Evolutionary conservation across 2,797 vertebrate species (phyloP).

Genomic region (Brachyalestes nurse): DNA sequence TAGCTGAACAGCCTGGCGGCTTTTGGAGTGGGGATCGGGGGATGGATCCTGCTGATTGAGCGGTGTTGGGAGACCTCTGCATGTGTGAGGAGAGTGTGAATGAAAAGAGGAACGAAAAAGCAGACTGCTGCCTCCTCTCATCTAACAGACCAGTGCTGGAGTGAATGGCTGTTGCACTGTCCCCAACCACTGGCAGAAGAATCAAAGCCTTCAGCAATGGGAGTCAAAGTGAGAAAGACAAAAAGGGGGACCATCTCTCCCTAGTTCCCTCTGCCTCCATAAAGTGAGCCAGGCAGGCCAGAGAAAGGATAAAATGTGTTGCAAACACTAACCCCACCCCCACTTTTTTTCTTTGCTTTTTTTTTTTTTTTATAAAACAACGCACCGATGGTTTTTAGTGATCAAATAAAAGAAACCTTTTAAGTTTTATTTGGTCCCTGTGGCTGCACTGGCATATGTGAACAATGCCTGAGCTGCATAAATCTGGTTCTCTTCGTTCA

Average conservation of each 20-base stretch:
- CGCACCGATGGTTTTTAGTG: slow-evolving; percentile 73
- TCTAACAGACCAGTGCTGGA: slow-evolving; percentile 36
- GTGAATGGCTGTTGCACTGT: slow-evolving; percentile 6
- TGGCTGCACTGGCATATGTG: slow-evolving; percentile 65
- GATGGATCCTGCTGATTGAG: slow-evolving; percentile 18
- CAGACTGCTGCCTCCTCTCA: slow-evolving; percentile 45
- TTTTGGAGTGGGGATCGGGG: slow-evolving; percentile 11
- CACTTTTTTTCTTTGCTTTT: background rate
- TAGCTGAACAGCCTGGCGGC: slow-evolving; percentile 38
- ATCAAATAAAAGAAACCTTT: slow-evolving; percentile 80
- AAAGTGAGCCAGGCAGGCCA: slow-evolving; percentile 44
- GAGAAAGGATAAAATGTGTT: slow-evolving; percentile 63
- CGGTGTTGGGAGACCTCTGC: background rate
- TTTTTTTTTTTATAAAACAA: slow-evolving; percentile 62
- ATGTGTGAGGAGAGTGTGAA: slow-evolving; percentile 26
- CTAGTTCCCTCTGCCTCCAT: slow-evolving; percentile 13
- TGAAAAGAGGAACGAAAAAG: slow-evolving; percentile 24
- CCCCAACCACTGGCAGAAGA: slow-evolving; percentile 2
- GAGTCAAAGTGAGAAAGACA: slow-evolving; percentile 17
- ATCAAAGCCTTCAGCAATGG: slow-evolving; percentile 22
- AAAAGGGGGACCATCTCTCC: slow-evolving; percentile 23
- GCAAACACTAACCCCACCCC: slow-evolving; percentile 54
- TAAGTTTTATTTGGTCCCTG: slow-evolving; percentile 78
- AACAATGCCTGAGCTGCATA: slow-evolving; percentile 61
- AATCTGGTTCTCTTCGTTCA: slow-evolving; percentile 50